Base-by-base conservation (phyloP, 1,140 invertebrate species). In the Pinna nobilis region DNA sequence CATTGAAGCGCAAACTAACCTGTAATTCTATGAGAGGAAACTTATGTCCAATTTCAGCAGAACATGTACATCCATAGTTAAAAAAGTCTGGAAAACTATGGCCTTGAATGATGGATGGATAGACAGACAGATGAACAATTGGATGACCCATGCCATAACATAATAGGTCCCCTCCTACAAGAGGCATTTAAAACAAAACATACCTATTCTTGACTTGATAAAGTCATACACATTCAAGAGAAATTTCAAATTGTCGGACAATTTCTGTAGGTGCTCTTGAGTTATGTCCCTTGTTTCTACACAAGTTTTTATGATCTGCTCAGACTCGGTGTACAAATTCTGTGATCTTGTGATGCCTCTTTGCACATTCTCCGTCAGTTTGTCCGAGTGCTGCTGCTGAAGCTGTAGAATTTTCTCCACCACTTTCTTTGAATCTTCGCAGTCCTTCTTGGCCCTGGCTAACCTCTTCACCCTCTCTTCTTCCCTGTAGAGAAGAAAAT, bases 401-500 rank as follows among this genome's bases (percentile, higher is more conserved):
- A 66, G 68, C 0, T 57, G 37, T 9, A 33, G 50, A 2, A 70
- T 20, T 33, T 53, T 60, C 0, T 63, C 37, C 18, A 70, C 60
- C 5, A 81, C 25, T 20, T 61, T 71, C 37, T 41, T 67, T 1
- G 75, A 51, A 25, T 76, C 68, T n/a, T 23, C 60, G 18, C 71
- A 37, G 7, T 68, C 23, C 2, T n/a, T 64, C 11, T 70, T 49
- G 50, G 55, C 30, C 49, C 61, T 68, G 11, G 68, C 41, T 18
- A 74, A 66, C 33, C 65, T 76, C n/a, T 76, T 64, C 51, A 60
- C 47, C 41, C 65, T 70, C 51, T 81, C 79, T 72, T 63, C 53
- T 44, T 80, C 75, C 35, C 78, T 80, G 63, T 20, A 15, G 39
- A 18, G 6, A 60, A 6, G 23, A 60, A 63, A 47, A 47, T n/a